A percentile compares a stretch with the other conserved stretches of the same genome.
These are phyloP conservation scores for Siniperca undulata DNA, from an alignment of 2,797 vertebrate genomes.

Conservation along the genomic window DNA sequence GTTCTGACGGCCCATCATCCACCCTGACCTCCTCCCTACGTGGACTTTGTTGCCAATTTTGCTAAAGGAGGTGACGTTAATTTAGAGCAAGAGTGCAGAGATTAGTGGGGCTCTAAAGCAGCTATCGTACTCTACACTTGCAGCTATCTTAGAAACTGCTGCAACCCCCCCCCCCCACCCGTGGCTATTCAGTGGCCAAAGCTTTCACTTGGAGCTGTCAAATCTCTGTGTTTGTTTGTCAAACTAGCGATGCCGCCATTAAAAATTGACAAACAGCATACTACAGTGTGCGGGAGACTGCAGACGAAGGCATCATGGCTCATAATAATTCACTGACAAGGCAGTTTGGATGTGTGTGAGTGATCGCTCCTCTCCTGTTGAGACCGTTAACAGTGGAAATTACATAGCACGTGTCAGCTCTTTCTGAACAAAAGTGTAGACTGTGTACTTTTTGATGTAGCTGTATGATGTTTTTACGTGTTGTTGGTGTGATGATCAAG, in stretches of 20 bases:
- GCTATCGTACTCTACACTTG: background rate
- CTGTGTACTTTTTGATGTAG: conserved; percentile 11
- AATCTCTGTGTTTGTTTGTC: conserved; percentile 24
- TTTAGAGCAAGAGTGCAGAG: background rate
- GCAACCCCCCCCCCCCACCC: no score
- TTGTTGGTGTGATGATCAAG: conserved; percentile 19
- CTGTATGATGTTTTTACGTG: conserved; percentile 5
- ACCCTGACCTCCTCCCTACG: no score
- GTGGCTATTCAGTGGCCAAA: no score
- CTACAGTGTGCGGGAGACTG: conserved; percentile 14
- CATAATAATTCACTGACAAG: conserved; percentile 25
- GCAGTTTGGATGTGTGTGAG: conserved; percentile 27
- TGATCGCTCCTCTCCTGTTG: conserved; percentile 9
- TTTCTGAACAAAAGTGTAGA: conserved; percentile 24
- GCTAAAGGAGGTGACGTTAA: background rate
- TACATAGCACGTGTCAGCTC: conserved; percentile 17
- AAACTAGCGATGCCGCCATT: conserved; percentile 8
- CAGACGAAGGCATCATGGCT: conserved; percentile 14
- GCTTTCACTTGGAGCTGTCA: conserved; percentile 14
- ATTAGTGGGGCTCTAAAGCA: no score
- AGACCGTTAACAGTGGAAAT: conserved; percentile 41
- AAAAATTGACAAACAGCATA: conserved; percentile 34
- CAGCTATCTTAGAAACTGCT: conserved; percentile 16
- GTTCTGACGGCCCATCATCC: no score
- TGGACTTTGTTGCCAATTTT: background rate